Percentiles rank a stretch among this genome's conserved stretches.
Evolutionary conservation across 2,888 invertebrate genomes (phyloP).

Genomic region (Drosophila austrosaltans): DNA sequence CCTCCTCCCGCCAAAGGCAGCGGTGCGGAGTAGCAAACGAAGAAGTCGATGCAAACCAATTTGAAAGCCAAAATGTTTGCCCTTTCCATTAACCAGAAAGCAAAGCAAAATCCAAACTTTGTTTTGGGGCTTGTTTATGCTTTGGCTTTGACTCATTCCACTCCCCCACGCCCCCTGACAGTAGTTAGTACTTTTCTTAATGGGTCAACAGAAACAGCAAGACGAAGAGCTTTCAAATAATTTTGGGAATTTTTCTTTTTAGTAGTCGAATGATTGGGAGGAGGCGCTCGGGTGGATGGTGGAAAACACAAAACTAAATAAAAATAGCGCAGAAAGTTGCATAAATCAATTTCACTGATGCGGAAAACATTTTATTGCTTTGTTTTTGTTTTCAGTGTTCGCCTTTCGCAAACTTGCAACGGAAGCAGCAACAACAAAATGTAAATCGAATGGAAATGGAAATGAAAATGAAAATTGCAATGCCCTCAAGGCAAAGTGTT

Average conservation of each 20-base stretch:
- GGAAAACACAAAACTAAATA: constrained; percentile 16
- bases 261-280: constrained; percentile 3
- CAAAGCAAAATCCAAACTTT: constrained; percentile 37
- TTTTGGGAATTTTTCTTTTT: constrained; percentile 41
- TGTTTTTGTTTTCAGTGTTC: constrained; percentile 44
- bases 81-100: constrained; percentile 52
- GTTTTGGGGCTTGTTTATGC: constrained; percentile 30
- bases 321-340: constrained; percentile 45
- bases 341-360: constrained; percentile 65
- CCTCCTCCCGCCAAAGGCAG: constrained; percentile 8
- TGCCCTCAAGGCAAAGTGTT: constrained; percentile 43
- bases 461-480: constrained; percentile 57
- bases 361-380: constrained; percentile 56
- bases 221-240: constrained; percentile 58
- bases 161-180: background rate
- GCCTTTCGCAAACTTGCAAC: constrained; percentile 25
- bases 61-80: constrained; percentile 55
- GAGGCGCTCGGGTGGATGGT: background rate
- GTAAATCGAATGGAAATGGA: constrained; percentile 56
- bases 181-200: constrained; percentile 49
- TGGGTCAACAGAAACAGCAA: constrained; percentile 58
- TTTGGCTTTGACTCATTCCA: constrained; percentile 10
- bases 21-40: background rate
- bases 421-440: constrained; percentile 53
- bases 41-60: constrained; percentile 26